Conservation (phyloP, 1,140 invertebrate genomes). For the Macrosteles quadrilineatus region DNA sequence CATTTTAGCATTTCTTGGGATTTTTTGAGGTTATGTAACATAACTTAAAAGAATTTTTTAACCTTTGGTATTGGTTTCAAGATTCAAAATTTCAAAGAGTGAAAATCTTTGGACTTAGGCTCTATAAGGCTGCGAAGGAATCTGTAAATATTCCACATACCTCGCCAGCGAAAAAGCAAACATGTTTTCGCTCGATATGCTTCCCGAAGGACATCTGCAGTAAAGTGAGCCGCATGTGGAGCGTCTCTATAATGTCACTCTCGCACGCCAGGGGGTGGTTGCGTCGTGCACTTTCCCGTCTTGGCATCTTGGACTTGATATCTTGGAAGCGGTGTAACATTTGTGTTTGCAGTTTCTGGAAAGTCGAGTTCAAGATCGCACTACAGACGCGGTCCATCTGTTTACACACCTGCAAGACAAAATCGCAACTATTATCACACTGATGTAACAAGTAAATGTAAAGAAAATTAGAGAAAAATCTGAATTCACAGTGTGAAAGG, state of each 20-base stretch:
- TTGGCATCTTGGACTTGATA: slow-evolving; percentile 87
- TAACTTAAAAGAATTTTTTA: too few relatives aligned
- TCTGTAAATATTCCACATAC: too few relatives aligned
- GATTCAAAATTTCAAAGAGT: too few relatives aligned
- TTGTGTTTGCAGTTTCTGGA: slow-evolving; percentile 75
- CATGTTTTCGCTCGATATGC: slow-evolving; percentile 86
- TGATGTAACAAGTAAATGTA: slow-evolving; percentile 32
- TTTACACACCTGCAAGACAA: slow-evolving; percentile 67
- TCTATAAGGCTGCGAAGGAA: too few relatives aligned
- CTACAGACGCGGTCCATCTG: slow-evolving; percentile 77
- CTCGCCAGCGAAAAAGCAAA: slow-evolving; percentile 88
- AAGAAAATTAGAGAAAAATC: slow-evolving; percentile 34
- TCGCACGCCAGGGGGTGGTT: slow-evolving; percentile 83
- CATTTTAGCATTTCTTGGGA: too few relatives aligned
- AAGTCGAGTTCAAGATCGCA: slow-evolving; percentile 75
- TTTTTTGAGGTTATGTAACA: too few relatives aligned
- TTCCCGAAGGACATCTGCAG: slow-evolving; percentile 90
- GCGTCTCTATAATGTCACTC: slow-evolving; percentile 85
- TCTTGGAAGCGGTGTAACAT: slow-evolving; percentile 75
- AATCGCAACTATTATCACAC: slow-evolving; percentile 30
- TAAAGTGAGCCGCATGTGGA: slow-evolving; percentile 83
- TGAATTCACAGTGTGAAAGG: slow-evolving; percentile 26
- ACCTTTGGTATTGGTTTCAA: too few relatives aligned
- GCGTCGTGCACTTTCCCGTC: slow-evolving; percentile 78
- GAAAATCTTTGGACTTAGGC: too few relatives aligned